These are phyloP conservation scores for Protaetia brevitarsis DNA, from an alignment of 1,140 invertebrate species.

Conservation along the genomic window DNA sequence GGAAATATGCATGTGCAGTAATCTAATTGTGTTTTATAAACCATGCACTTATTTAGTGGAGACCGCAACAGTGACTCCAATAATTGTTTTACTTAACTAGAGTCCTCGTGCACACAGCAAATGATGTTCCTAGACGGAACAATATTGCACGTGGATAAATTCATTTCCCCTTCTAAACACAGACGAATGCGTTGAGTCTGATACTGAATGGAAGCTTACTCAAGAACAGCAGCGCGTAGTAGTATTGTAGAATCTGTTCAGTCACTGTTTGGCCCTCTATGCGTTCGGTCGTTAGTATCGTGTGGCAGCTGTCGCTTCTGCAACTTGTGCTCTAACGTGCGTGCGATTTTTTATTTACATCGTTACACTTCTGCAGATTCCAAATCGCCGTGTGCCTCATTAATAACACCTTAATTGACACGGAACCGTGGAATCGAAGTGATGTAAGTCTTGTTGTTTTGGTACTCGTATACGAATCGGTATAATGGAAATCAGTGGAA, in stretches of 20 bases:
- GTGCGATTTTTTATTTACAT: neutral
- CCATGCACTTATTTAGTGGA: too few species aligned
- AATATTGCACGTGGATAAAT: slow-evolving; percentile 11
- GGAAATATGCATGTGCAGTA: too few species aligned
- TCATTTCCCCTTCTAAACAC: slow-evolving; percentile 10
- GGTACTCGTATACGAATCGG: neutral
- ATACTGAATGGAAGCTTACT: slow-evolving; percentile 9
- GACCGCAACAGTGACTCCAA: too few species aligned
- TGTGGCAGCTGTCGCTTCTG: slow-evolving; percentile 7
- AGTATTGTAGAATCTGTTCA: neutral
- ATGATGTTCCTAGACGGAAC: neutral
- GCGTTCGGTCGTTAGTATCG: neutral
- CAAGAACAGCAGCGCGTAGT: slow-evolving; percentile 4
- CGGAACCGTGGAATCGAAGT: neutral
- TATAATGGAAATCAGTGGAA: neutral
- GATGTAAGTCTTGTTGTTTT: neutral
- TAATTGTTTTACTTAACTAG: neutral
- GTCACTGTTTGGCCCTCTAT: neutral
- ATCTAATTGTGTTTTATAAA: too few species aligned
- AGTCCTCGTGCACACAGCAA: neutral
- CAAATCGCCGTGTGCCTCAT: neutral
- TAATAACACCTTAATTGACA: neutral
- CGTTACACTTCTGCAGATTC: too few species aligned
- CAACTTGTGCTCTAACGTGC: slow-evolving; percentile 6
- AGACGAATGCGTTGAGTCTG: neutral